Base-by-base conservation (phyloP, 2,113 vertebrate species). In the Tupaia chinensis region DNA sequence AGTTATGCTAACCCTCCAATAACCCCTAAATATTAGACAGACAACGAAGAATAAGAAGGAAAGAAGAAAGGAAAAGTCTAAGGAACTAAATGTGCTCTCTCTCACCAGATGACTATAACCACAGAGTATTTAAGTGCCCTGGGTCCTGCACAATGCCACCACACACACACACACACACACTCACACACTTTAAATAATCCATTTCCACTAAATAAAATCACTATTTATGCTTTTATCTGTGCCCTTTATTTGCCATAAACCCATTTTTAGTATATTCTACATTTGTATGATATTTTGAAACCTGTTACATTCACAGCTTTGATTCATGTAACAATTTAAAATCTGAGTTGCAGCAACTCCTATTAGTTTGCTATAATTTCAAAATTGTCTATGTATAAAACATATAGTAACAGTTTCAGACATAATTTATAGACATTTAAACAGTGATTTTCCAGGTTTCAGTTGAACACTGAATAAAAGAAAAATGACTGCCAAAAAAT, bases 261-360 rank as follows among this genome's bases (percentile, higher is more conserved):
- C 4, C 22, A 2, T 29, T 66, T 89, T 76, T 78, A 61, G 19
- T n/a, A 79, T 73, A 61, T 56, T 54, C 34, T 54, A 74, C 34
- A 92, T 44, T 78, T 65, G 69, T 69, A 90, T 72, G 7, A 27
- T 34, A 66, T 32, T 56, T 78, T 27, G 65, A 74, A 69, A 83
- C 23, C 1, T 53, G 11, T 20, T 83, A 32, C 19, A 69, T 69
- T 79, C 16, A 81, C 2, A 93, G 53, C 22, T 58, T 73, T 69
- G 27, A 89, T 74, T 73, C 20, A 74, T 16, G 1, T 23, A 69
- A 73, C 32, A 91, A 86, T 88, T 95, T 92, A 92, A 74, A 92
- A 74, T 69, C 65, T 82, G 23, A 81, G 5, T 70, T 85, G 14
- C 22, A 85, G 29, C 9, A 85, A 70, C 9, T 76, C 16, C 29